A percentile compares a stretch with the other conserved stretches of the same genome.
Evolutionary conservation across 2,797 vertebrate genomes (phyloP).

Genomic region (Setipinna tenuifilis): DNA sequence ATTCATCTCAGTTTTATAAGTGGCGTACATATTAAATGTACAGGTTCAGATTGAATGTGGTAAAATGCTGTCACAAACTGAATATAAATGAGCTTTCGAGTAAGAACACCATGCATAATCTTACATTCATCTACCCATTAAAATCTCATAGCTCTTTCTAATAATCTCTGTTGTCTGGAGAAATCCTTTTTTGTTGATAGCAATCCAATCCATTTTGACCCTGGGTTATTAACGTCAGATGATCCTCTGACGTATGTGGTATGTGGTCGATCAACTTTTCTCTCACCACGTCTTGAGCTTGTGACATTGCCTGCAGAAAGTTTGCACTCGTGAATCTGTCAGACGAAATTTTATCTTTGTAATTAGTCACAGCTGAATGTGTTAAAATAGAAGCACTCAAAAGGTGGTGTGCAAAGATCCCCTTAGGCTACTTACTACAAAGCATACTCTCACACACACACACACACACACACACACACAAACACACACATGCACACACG

Average conservation of each 20-base stretch:
- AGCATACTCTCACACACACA: background rate
- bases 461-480: background rate
- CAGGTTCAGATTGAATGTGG: too few relatives aligned
- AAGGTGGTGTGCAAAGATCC: background rate
- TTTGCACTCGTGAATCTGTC: background rate
- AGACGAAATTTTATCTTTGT: background rate
- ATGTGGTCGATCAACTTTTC: background rate
- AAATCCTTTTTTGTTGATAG: background rate
- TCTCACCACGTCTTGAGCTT: conserved; percentile 10
- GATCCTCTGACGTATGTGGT: background rate
- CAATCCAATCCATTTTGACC: background rate
- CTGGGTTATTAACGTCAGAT: background rate
- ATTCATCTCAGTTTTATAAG: too few relatives aligned
- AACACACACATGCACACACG: background rate
- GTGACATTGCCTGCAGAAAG: background rate
- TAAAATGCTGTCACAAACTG: too few relatives aligned
- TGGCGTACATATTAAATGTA: too few relatives aligned
- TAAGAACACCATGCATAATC: too few relatives aligned
- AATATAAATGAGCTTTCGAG: too few relatives aligned
- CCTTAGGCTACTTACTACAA: background rate
- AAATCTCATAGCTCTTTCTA: background rate
- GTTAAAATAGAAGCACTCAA: background rate
- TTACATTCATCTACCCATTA: too few relatives aligned
- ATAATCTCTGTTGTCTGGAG: background rate
- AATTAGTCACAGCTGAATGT: background rate